Evolutionary conservation across 2,888 invertebrate species (phyloP).

Genomic region (Rapana venosa): DNA sequence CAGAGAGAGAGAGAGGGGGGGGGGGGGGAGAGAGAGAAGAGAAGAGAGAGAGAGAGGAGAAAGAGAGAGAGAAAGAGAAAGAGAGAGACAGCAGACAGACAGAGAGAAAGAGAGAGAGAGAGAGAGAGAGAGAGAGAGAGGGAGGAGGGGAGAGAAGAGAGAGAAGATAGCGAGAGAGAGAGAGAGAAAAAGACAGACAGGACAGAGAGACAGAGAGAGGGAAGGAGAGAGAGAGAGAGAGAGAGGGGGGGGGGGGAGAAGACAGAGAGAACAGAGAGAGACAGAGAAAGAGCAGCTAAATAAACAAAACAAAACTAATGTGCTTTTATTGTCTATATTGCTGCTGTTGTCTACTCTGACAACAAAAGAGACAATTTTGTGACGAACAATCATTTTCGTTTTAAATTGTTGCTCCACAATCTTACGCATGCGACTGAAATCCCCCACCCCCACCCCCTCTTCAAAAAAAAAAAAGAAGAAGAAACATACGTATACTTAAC

Average conservation of each 20-base stretch:
- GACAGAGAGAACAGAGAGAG: conserved; percentile 8
- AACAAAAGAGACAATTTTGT: too few species aligned
- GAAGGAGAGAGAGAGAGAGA: conserved; percentile 5
- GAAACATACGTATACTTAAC: too few species aligned
- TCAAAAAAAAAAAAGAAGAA: too few species aligned
- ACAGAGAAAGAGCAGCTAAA: conserved; percentile 9
- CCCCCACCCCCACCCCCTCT: too few species aligned
- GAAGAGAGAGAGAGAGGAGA: background rate
- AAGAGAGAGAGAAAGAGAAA: background rate
- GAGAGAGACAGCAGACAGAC: background rate
- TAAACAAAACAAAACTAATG: too few species aligned
- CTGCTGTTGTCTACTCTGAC: too few species aligned
- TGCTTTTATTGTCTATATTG: too few species aligned
- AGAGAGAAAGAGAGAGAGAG: background rate
- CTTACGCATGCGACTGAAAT: too few species aligned
- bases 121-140: conserved; percentile 14
- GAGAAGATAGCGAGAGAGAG: background rate
- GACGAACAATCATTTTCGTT: too few species aligned
- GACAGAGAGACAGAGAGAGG: conserved; percentile 14
- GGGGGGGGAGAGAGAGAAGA: background rate
- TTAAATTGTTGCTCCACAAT: too few species aligned
- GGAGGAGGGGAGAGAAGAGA: background rate
- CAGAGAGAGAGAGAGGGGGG: background rate
- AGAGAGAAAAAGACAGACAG: background rate
- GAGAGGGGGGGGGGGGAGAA: background rate